Evolutionary conservation across 1,140 invertebrate genomes (phyloP).

Genomic region (Liolophura sinensis): DNA sequence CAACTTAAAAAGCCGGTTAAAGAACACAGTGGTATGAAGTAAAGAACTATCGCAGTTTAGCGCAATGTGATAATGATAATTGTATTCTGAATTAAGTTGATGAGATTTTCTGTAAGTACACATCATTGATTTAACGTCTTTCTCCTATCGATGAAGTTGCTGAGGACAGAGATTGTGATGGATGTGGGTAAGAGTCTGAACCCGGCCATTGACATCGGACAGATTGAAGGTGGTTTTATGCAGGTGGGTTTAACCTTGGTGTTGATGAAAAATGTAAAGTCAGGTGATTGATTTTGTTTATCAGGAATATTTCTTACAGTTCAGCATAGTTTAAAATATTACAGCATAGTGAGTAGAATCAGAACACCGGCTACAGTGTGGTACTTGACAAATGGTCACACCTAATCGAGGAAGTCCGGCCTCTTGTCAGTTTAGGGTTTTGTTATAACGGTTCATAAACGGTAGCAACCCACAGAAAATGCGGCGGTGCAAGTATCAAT

Average conservation of each 20-base stretch:
- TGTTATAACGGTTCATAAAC: too few relatives aligned
- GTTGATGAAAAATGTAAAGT: neutral
- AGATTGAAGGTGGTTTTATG: constrained; percentile 89
- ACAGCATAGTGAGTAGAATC: too few relatives aligned
- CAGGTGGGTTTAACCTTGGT: constrained; percentile 61
- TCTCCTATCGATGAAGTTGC: constrained; percentile 62
- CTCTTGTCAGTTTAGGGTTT: too few relatives aligned
- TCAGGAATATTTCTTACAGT: too few relatives aligned
- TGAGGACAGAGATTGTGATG: constrained; percentile 90
- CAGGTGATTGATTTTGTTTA: too few relatives aligned
- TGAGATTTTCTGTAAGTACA: neutral
- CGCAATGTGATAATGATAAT: neutral
- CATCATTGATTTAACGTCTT: constrained; percentile 1
- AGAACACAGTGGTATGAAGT: neutral
- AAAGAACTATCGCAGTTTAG: neutral
- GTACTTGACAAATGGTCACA: too few relatives aligned
- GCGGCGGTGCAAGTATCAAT: too few relatives aligned
- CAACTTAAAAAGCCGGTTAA: neutral
- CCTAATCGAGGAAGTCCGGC: too few relatives aligned
- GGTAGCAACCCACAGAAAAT: too few relatives aligned
- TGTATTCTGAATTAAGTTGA: neutral
- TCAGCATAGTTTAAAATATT: too few relatives aligned
- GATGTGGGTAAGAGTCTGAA: constrained; percentile 89
- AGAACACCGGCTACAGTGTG: too few relatives aligned
- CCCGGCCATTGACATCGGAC: constrained; percentile 92